Base-by-base conservation (phyloP, 2,888 invertebrate genomes). In the Schizotus pectinicornis region DNA sequence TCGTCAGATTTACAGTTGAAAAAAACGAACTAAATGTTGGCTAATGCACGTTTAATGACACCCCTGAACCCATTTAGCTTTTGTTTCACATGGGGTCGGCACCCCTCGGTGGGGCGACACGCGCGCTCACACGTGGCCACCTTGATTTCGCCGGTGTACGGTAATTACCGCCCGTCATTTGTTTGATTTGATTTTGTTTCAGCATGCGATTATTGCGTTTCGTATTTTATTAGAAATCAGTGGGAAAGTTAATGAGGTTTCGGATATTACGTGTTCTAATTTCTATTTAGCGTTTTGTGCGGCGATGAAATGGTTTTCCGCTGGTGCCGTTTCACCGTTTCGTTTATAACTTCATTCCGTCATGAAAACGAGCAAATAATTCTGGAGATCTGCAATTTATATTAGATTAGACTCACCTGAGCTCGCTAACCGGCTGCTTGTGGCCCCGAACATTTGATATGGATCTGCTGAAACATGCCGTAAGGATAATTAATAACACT, bases 361-460 rank as follows among this genome's bases (percentile, higher is more conserved):
- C 22, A 22, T 22, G 22, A 22, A 35, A 35, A 35, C 35, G 35
- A 35, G 35, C 35, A 35, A 13, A 39, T 39, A 39, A 39, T 11
- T 11, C 13, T 13, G 7, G 8, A 8, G 3, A 39, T 9, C 14
- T 8, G 9, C 7, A 9, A 39, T 8, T 39, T 39, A 12, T 12
- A 12, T 9, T 12, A 41, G 53, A 46, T 57, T 38, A 42, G 36
- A 77, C 82, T 86, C 83, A 94, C 94, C 94, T 85, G 96, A 95
- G 82, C 94, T 95, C 53, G 96, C 96, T 78, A 96, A 85, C 77
- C 96, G 89, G 85, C 95, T 96, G 85, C 95, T 96, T 63, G 96
- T 95, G 61, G 96, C 94, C 62, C 95, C 96, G 81, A 96, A 95
- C 92, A 96, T 93, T 85, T 96, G 95, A 87, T 97, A 97, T 79